Evolutionary conservation across 2,888 invertebrate genomes (phyloP), one percentile per base, ranked within the genome.

Genomic region (Drosophila stalkeri): DNA sequence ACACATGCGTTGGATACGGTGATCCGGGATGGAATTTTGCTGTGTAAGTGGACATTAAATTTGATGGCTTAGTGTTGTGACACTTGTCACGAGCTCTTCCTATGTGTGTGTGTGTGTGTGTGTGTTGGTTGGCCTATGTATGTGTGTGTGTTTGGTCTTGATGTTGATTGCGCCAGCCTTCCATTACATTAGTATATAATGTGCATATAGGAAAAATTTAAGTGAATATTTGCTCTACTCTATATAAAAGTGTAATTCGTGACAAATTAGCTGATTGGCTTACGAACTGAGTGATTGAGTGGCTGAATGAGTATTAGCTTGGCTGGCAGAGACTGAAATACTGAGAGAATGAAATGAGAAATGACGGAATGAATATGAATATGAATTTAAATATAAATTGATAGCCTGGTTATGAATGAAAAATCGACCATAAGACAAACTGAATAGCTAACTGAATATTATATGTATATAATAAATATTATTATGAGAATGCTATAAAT

Each of bases 231-330:
- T 39, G 16, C 37, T 39, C 31, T 61, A 31, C 14, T 52, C 20
- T 16, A 57, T 69, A 87, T 95, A 94, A 94, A 93, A 41, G n/a
- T 46, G 20, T 20, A 41, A n/a, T 7, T 27, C 44, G 18, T 39
- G 18, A 57, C 43, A 37, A 35, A 54, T 54, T 57, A 43, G 46
- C 46, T 27, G 59, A 47, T 46, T 59, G 59, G 33, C 11, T 37
- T 37, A 27, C 4, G n/a, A 46, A 27, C 46, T 47, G 46, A 44
- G 12, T 56, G 31, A 39, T 33, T 33, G 51, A 52, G 20, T 23
- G 52, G 18, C 20, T 31, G 31, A n/a, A 3, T 31, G 49, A n/a
- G 2, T 31, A 6, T 27, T 27, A 27, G 27, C 27, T 27, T 6
- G 27, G 27, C 27, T 27, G 27, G 27, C 27, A 3, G 4, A 27